These are phyloP conservation scores for Atta colombica DNA, from an alignment of 1,140 invertebrate genomes.

Conservation along the genomic window DNA sequence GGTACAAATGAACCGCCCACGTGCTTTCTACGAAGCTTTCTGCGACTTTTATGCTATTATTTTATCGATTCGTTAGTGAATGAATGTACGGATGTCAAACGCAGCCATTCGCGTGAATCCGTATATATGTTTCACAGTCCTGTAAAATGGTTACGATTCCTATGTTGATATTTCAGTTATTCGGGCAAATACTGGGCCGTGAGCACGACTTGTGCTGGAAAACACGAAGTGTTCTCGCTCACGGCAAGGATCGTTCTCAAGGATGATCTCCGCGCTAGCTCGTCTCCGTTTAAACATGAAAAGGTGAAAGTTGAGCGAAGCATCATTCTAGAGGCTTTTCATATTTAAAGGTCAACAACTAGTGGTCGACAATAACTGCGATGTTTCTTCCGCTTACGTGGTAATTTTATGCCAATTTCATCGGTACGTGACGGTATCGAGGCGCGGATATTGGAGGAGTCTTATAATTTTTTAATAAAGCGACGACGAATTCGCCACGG, in stretches of 20 bases:
- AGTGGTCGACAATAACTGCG: constrained; percentile 54
- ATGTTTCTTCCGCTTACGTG: constrained; percentile 60
- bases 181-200: background rate
- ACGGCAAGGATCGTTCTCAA: constrained; percentile 63
- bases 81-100: constrained; percentile 11
- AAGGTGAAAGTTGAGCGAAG: constrained; percentile 62
- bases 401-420: constrained; percentile 48
- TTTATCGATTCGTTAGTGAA: constrained; percentile 36
- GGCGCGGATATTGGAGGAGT: background rate
- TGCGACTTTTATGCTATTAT: constrained; percentile 8
- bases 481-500: background rate
- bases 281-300: constrained; percentile 51
- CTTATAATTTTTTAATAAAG: constrained; percentile 35
- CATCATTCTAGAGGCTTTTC: constrained; percentile 49
- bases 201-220: background rate
- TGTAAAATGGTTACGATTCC: constrained; percentile 35
- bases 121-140: background rate
- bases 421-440: constrained; percentile 44
- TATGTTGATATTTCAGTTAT: constrained; percentile 51
- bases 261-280: constrained; percentile 39
- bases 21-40: background rate
- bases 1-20: background rate
- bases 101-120: constrained; percentile 1
- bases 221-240: constrained; percentile 44
- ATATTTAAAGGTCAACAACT: constrained; percentile 65